These are phyloP conservation scores for Ennomos fuscantarius DNA, from an alignment of 2,888 invertebrate species.

Conservation along the genomic window DNA sequence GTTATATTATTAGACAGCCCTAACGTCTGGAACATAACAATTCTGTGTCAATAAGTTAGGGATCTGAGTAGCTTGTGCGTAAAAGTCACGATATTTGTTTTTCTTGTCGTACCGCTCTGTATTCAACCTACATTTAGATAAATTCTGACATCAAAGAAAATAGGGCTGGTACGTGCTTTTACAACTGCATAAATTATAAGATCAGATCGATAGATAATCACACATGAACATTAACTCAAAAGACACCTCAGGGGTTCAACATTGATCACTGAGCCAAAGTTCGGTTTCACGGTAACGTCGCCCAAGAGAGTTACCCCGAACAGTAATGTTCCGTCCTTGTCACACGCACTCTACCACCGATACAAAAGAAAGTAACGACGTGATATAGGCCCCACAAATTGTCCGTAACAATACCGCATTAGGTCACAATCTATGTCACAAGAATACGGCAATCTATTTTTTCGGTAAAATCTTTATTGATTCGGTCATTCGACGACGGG, in stretches of 20 bases:
- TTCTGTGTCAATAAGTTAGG: constrained; percentile 34
- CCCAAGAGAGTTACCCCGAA: constrained; percentile 68
- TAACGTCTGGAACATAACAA: constrained; percentile 30
- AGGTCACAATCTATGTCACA: constrained; percentile 65
- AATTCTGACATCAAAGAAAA: constrained; percentile 17
- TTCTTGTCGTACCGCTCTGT: constrained; percentile 11
- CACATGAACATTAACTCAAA: constrained; percentile 70
- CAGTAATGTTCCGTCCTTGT: constrained; percentile 58
- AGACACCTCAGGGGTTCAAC: constrained; percentile 71
- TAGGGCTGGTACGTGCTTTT: constrained; percentile 1
- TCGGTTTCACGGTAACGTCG: constrained; percentile 74
- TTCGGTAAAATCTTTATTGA: constrained; percentile 54
- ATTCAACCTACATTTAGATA: constrained; percentile 22
- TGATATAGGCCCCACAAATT: constrained; percentile 64
- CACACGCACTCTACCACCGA: constrained; percentile 58
- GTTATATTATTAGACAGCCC: constrained; percentile 32
- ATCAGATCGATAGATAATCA: constrained; percentile 61
- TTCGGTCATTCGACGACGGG: constrained; percentile 48
- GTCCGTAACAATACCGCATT: constrained; percentile 71
- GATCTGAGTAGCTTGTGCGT: constrained; percentile 28
- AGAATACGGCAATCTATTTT: constrained; percentile 57
- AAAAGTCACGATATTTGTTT: constrained; percentile 26
- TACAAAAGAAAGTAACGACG: constrained; percentile 62
- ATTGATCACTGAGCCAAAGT: constrained; percentile 76
- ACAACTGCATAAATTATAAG: constrained; percentile 38